Evolutionary conservation across 2,113 vertebrate genomes (phyloP).

Genomic region (Tetrao urogallus): DNA sequence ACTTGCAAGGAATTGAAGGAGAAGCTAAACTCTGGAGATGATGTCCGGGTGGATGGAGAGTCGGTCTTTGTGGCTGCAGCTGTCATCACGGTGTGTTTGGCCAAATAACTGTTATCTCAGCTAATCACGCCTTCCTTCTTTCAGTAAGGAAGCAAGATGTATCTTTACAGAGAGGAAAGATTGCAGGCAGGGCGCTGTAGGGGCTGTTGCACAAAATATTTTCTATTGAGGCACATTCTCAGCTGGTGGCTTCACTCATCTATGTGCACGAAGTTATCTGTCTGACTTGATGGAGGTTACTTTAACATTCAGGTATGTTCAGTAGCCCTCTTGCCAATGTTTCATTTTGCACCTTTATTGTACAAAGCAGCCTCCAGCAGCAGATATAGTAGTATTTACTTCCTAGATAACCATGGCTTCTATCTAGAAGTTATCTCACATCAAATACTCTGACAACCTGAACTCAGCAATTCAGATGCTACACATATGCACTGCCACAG

Average conservation of each 20-base stretch:
- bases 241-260: background rate
- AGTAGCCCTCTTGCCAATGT: background rate
- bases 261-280: background rate
- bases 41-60: conserved; percentile 77
- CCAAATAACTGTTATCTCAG: background rate
- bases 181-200: background rate
- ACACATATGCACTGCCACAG: background rate
- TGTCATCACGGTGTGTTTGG: conserved; percentile 78
- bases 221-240: background rate
- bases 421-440: background rate
- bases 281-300: background rate
- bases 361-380: background rate
- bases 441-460: background rate
- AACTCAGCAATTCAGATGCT: background rate
- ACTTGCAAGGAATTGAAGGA: conserved; percentile 84
- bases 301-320: background rate
- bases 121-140: background rate
- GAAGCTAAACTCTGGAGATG: conserved; percentile 78
- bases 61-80: conserved; percentile 84
- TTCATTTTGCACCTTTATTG: background rate
- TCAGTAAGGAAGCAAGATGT: background rate
- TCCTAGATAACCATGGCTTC: background rate
- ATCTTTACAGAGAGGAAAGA: background rate
- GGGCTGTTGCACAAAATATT: background rate
- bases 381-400: background rate